Evolutionary conservation across 2,113 vertebrate genomes (phyloP).

Genomic region (Sclerurus mexicanus): DNA sequence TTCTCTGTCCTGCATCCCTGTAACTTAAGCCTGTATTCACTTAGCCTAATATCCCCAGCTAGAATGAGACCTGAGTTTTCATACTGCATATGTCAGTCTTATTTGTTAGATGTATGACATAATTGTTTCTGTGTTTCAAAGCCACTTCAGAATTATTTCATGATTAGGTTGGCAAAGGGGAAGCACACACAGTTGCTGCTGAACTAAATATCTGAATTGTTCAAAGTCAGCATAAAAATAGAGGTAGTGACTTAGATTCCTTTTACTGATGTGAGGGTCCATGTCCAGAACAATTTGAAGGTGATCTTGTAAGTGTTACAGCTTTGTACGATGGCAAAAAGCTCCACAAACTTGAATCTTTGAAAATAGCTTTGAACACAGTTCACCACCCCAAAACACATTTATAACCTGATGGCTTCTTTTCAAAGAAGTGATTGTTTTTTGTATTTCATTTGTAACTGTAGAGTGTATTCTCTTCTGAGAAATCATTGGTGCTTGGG

Average conservation of each 20-base stretch:
- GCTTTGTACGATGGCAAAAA: not conserved
- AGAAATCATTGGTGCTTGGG: not conserved
- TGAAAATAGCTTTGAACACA: not conserved
- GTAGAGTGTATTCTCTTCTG: fast-evolving
- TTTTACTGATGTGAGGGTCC: not conserved
- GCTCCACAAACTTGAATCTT: not conserved
- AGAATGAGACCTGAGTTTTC: not conserved
- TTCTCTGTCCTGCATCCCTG: not conserved
- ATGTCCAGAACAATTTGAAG: not conserved
- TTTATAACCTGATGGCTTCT: not conserved
- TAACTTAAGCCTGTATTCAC: not conserved
- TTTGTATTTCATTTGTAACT: not conserved
- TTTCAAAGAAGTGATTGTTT: fast-evolving
- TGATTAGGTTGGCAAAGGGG: not conserved
- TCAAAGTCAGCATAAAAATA: not conserved
- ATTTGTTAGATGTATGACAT: not conserved
- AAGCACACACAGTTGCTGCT: not conserved
- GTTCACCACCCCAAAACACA: not conserved
- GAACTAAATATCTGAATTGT: not conserved
- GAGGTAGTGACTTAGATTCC: not conserved
- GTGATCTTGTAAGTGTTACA: not conserved
- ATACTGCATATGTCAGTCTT: not conserved
- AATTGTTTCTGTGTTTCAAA: not conserved
- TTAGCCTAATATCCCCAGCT: not conserved
- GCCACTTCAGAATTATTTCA: not conserved